Conservation (phyloP, 2,797 vertebrate species). For the Mergus octosetaceus region DNA sequence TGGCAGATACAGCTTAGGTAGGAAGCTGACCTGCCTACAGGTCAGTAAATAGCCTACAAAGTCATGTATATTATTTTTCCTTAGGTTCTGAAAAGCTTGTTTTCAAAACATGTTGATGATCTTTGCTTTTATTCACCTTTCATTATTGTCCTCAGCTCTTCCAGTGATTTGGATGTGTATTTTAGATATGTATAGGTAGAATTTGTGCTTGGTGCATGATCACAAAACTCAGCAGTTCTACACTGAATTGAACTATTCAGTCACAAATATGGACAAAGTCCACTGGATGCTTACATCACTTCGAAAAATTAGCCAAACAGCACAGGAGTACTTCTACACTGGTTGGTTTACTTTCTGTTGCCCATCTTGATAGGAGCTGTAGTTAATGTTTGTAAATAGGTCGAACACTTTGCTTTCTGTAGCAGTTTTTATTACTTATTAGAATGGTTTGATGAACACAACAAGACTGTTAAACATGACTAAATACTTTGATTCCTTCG, state of each 20-base stretch:
- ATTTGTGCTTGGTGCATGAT: not conserved
- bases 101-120: not conserved
- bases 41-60: not conserved
- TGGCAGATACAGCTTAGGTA: not conserved
- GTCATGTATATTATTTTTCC: not conserved
- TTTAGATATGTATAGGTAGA: not conserved
- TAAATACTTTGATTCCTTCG: not conserved
- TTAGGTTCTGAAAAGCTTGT: not conserved
- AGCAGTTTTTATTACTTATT: not conserved
- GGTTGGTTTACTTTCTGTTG: not conserved
- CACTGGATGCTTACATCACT: not conserved
- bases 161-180: not conserved
- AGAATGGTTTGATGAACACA: not conserved
- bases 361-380: not conserved
- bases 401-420: not conserved
- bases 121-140: not conserved
- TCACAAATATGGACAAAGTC: slow-evolving; percentile 45
- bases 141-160: not conserved
- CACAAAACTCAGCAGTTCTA: not conserved
- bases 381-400: not conserved
- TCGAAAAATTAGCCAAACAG: not conserved
- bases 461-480: not conserved
- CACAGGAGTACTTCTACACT: not conserved
- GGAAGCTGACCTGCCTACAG: not conserved
- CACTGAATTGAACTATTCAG: not conserved